phyloP scores from a whole-genome alignment of 2,113 vertebrate species.

The Ivindomyrus marchei region DNA sequence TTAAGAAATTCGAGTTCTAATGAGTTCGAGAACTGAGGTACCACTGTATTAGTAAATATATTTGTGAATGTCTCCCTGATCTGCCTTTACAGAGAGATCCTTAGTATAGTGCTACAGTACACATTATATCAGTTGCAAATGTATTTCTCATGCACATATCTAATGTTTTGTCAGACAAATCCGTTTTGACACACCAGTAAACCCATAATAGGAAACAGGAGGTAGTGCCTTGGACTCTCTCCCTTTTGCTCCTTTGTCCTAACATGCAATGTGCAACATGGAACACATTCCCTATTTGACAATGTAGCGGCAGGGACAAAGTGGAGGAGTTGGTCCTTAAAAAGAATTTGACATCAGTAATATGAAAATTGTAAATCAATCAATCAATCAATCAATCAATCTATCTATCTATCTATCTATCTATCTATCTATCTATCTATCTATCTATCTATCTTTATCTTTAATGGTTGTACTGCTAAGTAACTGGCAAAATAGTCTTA shows the following conservation, averaged over 20 bases:
- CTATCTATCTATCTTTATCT: too few relatives aligned
- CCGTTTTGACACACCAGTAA: not conserved
- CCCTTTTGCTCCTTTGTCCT: not conserved
- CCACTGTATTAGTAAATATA: not conserved
- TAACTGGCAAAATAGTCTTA: not conserved
- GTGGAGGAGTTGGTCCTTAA: not conserved
- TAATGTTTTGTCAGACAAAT: not conserved
- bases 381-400: too few relatives aligned
- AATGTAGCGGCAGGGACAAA: too few relatives aligned
- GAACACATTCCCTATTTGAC: too few relatives aligned
- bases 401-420: too few relatives aligned
- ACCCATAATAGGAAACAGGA: not conserved
- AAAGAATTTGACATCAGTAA: not conserved
- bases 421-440: too few relatives aligned
- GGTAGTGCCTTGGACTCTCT: not conserved
- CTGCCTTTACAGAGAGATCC: not conserved
- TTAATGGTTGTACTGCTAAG: not conserved
- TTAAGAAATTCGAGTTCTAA: too few relatives aligned
- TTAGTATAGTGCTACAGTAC: not conserved
- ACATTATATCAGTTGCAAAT: not conserved
- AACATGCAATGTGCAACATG: too few relatives aligned
- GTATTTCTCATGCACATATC: not conserved
- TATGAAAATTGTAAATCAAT: not conserved
- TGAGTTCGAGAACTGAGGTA: too few relatives aligned
- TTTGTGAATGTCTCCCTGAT: not conserved